Evolutionary conservation across 2,797 vertebrate species (phyloP), one percentile per base, ranked within the genome.

Genomic region (Triplophysa bombifrons): DNA sequence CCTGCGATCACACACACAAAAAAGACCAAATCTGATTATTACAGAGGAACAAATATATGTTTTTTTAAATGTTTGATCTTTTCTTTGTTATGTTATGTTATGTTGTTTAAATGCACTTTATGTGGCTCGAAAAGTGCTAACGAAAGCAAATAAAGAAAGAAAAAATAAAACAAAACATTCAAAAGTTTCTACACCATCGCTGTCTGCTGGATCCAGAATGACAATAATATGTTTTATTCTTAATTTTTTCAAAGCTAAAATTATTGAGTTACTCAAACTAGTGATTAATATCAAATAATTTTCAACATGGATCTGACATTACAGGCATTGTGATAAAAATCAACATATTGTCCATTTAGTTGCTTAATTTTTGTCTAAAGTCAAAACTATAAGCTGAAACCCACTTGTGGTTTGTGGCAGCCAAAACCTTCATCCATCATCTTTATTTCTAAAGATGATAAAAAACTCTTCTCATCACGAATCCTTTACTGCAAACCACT

Each of bases 1-100:
- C 80, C 95, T 96, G 80, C 60, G 2, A 2, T 9, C 9, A 11
- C 0, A 41, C 55, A 30, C 22, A 44, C 20, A 9, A 65, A 3
- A 17, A 30, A 30, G 30, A 30, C 30, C 30, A 67, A 64, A 25
- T 38, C 20, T 19, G 4, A 65, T 30, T 75, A 60, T 55, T 55
- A n/a, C 53, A 55, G 34, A 38, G 34, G 34, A 38, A 8, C 10
- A 19, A 9, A n/a, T 8, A 55, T 2, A 55, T 4, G 13, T 50
- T 16, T 17, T 48, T 4, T 13, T 3, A 16, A 13, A 16, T 16
- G 12, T 14, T 13, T 4, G 3, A 48, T 14, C 0, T 48, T 1
- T 48, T 48, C 13, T 48, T 48, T 48, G 30, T 30, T 30, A 30
- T 30, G 30, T 30, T 30, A 30, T 30, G 30, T 30, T 30, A 30